These are phyloP conservation scores for Syngnathus acus DNA, from an alignment of 2,797 vertebrate genomes.

Conservation along the genomic window DNA sequence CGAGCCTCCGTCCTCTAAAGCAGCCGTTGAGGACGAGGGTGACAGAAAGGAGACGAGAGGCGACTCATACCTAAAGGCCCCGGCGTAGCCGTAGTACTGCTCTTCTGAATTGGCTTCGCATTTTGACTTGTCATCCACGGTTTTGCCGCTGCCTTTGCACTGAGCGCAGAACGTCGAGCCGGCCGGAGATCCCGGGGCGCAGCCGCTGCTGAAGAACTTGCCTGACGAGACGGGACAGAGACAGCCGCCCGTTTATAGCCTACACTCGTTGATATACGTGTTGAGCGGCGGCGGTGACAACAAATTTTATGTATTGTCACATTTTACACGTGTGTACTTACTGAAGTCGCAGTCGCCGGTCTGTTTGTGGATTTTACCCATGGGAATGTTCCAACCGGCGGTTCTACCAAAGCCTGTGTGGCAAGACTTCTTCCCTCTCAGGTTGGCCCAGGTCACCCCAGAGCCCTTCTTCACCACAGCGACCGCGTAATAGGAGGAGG, in stretches of 20 bases:
- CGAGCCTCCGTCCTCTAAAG: background rate
- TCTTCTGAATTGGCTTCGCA: slow-evolving; percentile 60
- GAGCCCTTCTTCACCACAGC: slow-evolving; percentile 64
- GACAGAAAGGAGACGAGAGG: background rate
- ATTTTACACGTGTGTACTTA: slow-evolving; percentile 49
- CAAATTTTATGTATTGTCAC: too few relatives aligned
- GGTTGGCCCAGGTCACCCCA: slow-evolving; percentile 52
- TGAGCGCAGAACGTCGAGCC: slow-evolving; percentile 50
- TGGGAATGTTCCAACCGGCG: slow-evolving; percentile 89
- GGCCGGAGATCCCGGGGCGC: slow-evolving; percentile 63
- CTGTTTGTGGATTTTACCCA: slow-evolving; percentile 67
- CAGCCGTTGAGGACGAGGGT: too few relatives aligned
- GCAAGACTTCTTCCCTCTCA: slow-evolving; percentile 78
- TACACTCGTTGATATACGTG: too few relatives aligned
- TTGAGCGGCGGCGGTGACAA: too few relatives aligned
- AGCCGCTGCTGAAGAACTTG: slow-evolving; percentile 60
- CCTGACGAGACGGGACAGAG: slow-evolving; percentile 33
- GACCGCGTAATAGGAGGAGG: slow-evolving; percentile 61
- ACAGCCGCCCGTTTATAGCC: too few relatives aligned
- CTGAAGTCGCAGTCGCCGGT: slow-evolving; percentile 71
- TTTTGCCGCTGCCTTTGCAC: slow-evolving; percentile 50
- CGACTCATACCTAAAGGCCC: slow-evolving; percentile 67
- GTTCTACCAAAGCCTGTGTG: slow-evolving; percentile 81
- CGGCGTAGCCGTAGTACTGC: slow-evolving; percentile 63
- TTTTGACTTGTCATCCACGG: slow-evolving; percentile 40